These are phyloP conservation scores for Cinara cedri DNA, from an alignment of 2,888 invertebrate species.

Conservation along the genomic window DNA sequence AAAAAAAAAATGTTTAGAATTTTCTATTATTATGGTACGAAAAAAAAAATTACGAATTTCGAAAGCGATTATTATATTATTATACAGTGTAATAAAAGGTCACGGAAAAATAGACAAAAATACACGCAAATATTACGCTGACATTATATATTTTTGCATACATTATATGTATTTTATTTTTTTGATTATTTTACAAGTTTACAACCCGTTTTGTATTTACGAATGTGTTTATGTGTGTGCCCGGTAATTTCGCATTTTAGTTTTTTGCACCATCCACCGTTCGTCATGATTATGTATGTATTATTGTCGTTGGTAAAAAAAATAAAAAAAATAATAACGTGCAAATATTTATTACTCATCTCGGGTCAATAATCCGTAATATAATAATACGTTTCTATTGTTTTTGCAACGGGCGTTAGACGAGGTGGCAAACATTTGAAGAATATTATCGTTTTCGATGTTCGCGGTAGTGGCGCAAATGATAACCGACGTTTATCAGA, in stretches of 20 bases:
- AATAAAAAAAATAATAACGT: background rate
- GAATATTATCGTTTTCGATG: too few relatives aligned
- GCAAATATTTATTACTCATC: too few relatives aligned
- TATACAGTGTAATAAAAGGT: slow-evolving; percentile 3
- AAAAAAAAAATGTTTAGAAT: slow-evolving; percentile 1
- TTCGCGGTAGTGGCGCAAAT: too few relatives aligned
- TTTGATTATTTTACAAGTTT: too few relatives aligned
- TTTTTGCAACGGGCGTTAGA: too few relatives aligned
- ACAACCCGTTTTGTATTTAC: slow-evolving; percentile 41
- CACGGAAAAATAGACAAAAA: slow-evolving; percentile 35
- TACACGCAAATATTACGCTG: background rate
- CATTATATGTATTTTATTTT: background rate
- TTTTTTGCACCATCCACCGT: slow-evolving; percentile 18
- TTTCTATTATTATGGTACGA: slow-evolving; percentile 1
- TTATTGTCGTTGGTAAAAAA: background rate
- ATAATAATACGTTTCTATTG: too few relatives aligned
- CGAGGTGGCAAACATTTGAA: too few relatives aligned
- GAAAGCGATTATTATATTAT: background rate
- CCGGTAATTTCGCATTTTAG: slow-evolving; percentile 14
- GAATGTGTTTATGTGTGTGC: background rate
- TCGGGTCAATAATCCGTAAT: too few relatives aligned
- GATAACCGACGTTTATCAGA: too few relatives aligned
- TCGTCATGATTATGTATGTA: slow-evolving; percentile 2
- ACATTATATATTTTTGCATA: too few relatives aligned
- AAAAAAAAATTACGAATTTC: slow-evolving; percentile 22